These are phyloP conservation scores for Neodiprion virginianus DNA, from an alignment of 1,140 invertebrate species.

Conservation along the genomic window DNA sequence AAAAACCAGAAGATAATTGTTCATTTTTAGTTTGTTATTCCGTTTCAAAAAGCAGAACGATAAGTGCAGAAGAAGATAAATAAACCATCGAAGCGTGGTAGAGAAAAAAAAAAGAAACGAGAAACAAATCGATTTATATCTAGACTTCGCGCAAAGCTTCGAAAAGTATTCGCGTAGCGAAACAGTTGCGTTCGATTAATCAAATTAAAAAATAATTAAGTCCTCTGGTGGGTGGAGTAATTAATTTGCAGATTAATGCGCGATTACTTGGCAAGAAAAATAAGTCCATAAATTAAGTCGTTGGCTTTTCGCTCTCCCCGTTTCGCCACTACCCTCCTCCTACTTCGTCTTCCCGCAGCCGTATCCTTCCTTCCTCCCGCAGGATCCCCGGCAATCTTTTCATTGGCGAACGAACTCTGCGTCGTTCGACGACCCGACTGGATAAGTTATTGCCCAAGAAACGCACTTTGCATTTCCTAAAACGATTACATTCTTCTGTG, in stretches of 20 bases:
- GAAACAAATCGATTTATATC: too few relatives aligned
- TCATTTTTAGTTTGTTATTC: too few relatives aligned
- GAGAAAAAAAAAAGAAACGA: too few relatives aligned
- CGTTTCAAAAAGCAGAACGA: too few relatives aligned
- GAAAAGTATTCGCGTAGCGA: too few relatives aligned
- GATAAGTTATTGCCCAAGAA: constrained; percentile 43
- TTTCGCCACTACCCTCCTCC: background rate
- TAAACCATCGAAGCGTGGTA: too few relatives aligned
- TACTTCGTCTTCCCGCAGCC: background rate
- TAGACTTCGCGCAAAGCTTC: too few relatives aligned
- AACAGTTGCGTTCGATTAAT: constrained; percentile 38
- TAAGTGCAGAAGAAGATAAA: too few relatives aligned
- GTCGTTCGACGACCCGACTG: constrained; percentile 3
- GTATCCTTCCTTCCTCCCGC: background rate
- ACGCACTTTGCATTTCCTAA: constrained; percentile 45
- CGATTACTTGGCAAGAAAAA: constrained; percentile 42
- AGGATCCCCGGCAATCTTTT: constrained; percentile 33
- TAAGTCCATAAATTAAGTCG: constrained; percentile 49
- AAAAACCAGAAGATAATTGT: too few relatives aligned
- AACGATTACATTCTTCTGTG: background rate
- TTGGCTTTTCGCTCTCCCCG: constrained; percentile 6
- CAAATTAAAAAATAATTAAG: constrained; percentile 36
- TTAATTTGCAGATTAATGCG: constrained; percentile 47
- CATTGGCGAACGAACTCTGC: constrained; percentile 23
- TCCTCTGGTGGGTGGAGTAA: constrained; percentile 29